phyloP scores from a whole-genome alignment of 1,140 invertebrate species.

The Mercenaria mercenaria region DNA sequence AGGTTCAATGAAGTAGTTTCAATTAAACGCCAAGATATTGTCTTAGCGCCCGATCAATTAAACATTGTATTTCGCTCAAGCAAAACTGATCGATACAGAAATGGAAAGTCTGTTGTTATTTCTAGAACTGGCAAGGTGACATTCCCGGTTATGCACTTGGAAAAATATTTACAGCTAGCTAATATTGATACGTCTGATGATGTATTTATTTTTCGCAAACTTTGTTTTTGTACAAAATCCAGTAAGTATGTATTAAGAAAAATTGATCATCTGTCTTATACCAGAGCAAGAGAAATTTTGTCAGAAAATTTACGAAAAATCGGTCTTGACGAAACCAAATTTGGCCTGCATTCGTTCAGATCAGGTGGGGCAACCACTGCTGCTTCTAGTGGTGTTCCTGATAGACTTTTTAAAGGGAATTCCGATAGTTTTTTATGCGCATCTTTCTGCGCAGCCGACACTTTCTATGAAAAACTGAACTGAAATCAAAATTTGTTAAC shows the following conservation, averaged over 20 bases:
- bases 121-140: background rate
- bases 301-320: background rate
- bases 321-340: background rate
- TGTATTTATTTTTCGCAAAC: background rate
- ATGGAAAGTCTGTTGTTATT: background rate
- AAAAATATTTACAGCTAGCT: background rate
- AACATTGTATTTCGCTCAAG: background rate
- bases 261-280: background rate
- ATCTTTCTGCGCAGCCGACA: too few relatives aligned
- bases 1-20: constrained; percentile 3
- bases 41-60: background rate
- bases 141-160: background rate
- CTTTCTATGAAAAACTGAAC: too few relatives aligned
- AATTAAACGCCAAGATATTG: background rate
- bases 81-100: constrained; percentile 7
- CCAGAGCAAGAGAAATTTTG: too few relatives aligned
- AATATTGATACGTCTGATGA: background rate
- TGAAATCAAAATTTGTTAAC: too few relatives aligned
- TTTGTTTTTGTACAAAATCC: background rate
- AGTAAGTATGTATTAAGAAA: background rate
- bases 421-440: too few relatives aligned
- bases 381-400: background rate
- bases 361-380: too few relatives aligned
- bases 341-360: too few relatives aligned
- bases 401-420: too few relatives aligned